These are phyloP conservation scores for Anguilla obscura DNA, from an alignment of 2,797 vertebrate genomes.

Conservation along the genomic window DNA sequence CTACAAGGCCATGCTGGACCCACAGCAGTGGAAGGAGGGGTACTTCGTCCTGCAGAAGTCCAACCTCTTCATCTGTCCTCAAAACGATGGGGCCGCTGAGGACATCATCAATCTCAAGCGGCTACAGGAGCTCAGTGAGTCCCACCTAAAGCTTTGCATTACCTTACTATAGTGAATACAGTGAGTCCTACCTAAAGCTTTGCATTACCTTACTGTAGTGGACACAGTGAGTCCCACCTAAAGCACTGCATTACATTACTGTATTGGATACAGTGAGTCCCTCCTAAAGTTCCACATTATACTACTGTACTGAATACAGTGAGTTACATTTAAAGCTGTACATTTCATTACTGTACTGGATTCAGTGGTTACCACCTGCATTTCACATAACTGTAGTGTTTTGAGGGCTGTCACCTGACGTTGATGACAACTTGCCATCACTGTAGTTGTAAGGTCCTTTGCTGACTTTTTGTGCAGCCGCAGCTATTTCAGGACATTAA, in stretches of 20 bases:
- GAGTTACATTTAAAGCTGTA: not conserved
- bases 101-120: conserved; percentile 93
- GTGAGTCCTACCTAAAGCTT: not conserved
- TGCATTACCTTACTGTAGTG: not conserved
- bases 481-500: not conserved
- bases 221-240: not conserved
- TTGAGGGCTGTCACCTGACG: no score
- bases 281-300: not conserved
- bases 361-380: not conserved
- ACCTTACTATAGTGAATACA: not conserved
- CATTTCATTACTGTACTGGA: not conserved
- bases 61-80: conserved; percentile 91
- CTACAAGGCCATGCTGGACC: conserved; percentile 88
- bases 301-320: not conserved
- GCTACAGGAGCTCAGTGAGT: conserved; percentile 96
- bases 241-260: not conserved
- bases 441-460: not conserved
- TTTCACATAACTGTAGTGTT: not conserved
- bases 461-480: not conserved
- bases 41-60: conserved; percentile 93
- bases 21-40: conserved; percentile 87
- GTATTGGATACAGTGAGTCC: not conserved
- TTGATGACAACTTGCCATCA: not conserved
- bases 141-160: not conserved
- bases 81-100: conserved; percentile 80